These are phyloP conservation scores for Marisa cornuarietis DNA, from an alignment of 1,140 invertebrate genomes.

Conservation along the genomic window DNA sequence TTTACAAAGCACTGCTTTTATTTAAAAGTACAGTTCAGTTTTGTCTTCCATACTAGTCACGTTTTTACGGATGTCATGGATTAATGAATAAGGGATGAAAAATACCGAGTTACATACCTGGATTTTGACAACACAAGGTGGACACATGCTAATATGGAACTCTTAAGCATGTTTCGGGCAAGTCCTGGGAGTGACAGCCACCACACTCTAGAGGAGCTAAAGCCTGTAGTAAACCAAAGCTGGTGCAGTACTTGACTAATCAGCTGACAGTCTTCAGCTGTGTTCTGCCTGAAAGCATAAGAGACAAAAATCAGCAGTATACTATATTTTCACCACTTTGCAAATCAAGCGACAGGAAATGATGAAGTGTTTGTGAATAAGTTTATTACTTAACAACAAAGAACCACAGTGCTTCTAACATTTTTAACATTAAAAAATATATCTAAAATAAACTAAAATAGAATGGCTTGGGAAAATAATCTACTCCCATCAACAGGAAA, in stretches of 20 bases:
- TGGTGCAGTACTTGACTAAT: slow-evolving; percentile 14
- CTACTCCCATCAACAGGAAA: background rate
- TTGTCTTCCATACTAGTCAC: too few species aligned
- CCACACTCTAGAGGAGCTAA: slow-evolving; percentile 1
- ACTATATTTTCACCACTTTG: background rate
- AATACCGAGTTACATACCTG: background rate
- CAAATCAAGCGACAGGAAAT: background rate
- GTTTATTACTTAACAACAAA: background rate
- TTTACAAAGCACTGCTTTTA: too few species aligned
- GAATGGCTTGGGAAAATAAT: background rate
- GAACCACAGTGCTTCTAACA: background rate
- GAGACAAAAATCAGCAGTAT: background rate
- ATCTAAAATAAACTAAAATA: background rate
- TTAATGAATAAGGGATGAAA: too few species aligned
- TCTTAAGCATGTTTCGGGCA: background rate
- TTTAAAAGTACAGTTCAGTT: too few species aligned
- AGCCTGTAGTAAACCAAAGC: slow-evolving; percentile 3
- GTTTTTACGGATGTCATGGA: too few species aligned
- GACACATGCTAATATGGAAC: slow-evolving; percentile 4
- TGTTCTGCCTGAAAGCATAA: background rate
- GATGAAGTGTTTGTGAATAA: too few species aligned
- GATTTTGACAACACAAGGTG: background rate
- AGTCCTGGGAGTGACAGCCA: slow-evolving; percentile 14
- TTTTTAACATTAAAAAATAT: background rate
- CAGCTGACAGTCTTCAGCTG: background rate